phyloP scores from a whole-genome alignment of 2,797 vertebrate species.

The Micrastur ruficollis region DNA sequence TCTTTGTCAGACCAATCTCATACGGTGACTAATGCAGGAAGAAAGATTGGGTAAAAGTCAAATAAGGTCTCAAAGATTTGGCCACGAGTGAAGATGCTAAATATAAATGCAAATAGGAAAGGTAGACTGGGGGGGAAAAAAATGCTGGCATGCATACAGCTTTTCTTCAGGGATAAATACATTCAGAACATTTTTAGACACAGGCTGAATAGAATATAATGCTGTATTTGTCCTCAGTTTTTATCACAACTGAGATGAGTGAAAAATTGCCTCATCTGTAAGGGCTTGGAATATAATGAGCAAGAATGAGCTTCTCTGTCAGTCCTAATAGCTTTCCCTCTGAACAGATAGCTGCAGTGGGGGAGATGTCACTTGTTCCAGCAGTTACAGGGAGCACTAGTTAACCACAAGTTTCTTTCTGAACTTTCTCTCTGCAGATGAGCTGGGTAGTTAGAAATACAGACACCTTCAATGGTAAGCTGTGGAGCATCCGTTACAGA shows the following conservation, averaged over 20 bases:
- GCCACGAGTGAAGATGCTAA: not conserved
- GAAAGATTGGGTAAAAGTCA: not conserved
- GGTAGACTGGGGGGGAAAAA: not conserved
- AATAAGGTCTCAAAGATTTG: not conserved
- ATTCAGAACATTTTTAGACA: conserved; percentile 7
- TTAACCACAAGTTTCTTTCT: not conserved
- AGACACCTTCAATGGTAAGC: not conserved
- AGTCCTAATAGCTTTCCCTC: conserved; percentile 6
- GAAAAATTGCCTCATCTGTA: conserved; percentile 48
- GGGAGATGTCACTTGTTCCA: not conserved
- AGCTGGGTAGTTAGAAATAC: not conserved
- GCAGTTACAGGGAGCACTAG: not conserved
- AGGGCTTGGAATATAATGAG: conserved; percentile 32
- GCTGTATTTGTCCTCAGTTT: conserved; percentile 47
- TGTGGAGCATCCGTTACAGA: not conserved
- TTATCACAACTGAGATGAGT: conserved; percentile 17
- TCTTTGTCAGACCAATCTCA: not conserved
- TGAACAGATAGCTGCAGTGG: not conserved
- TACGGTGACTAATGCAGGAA: not conserved
- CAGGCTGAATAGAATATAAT: not conserved
- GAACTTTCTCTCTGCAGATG: not conserved
- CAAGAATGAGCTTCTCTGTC: conserved; percentile 34
- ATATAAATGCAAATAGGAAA: conserved; percentile 21
- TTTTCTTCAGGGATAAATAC: conserved; percentile 36
- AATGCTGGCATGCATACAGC: not conserved